phyloP scores from a whole-genome alignment of 2,888 invertebrate genomes.

The Pteria penguin region DNA sequence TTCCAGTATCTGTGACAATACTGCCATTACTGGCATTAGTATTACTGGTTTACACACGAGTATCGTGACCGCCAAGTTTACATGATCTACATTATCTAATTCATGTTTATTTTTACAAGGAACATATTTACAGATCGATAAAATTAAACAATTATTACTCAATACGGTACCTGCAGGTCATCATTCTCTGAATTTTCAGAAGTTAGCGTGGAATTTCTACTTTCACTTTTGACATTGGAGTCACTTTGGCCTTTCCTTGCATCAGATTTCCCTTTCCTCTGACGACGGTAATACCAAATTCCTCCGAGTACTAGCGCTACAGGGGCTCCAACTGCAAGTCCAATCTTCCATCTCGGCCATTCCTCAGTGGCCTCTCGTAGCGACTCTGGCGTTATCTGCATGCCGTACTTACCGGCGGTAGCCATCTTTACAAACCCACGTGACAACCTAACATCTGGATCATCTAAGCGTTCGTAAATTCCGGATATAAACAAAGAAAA shows the following conservation, averaged over 20 bases:
- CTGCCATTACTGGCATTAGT: no score
- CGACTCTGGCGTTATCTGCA: constrained; percentile 25
- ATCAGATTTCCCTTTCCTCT: constrained; percentile 24
- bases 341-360: constrained; percentile 89
- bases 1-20: no score
- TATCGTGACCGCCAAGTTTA: no score
- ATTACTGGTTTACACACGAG: no score
- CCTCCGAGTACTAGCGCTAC: constrained; percentile 89
- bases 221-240: background rate
- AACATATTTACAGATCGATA: no score
- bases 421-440: constrained; percentile 15
- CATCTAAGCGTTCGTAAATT: no score
- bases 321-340: constrained; percentile 90
- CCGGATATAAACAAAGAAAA: no score
- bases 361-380: constrained; percentile 57
- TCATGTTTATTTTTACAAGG: no score
- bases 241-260: background rate
- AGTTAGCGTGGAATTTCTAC: background rate
- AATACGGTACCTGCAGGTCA: no score
- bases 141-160: no score
- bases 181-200: constrained; percentile 16
- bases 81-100: no score
- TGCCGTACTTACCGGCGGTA: constrained; percentile 40
- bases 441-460: no score
- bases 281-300: constrained; percentile 85